Conservation (phyloP, 1,140 invertebrate species). For the Dinoponera quadriceps region DNA sequence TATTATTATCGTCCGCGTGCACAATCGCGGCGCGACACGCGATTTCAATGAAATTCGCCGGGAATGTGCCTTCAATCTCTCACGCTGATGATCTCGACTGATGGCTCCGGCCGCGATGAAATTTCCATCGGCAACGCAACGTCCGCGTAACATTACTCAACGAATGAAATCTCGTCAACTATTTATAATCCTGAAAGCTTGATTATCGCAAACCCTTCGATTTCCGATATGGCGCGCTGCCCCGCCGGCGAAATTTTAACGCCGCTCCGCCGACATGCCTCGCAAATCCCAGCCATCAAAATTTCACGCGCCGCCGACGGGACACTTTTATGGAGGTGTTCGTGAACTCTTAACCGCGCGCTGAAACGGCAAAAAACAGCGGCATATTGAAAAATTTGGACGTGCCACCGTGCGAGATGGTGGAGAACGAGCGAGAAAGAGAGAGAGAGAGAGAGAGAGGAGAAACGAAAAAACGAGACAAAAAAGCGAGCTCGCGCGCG, state of each 20-base stretch:
- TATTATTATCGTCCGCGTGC: too few relatives aligned
- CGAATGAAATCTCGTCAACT: too few relatives aligned
- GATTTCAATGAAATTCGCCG: too few relatives aligned
- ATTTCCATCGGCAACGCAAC: too few relatives aligned
- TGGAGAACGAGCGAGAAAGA: not conserved
- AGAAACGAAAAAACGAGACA: not conserved
- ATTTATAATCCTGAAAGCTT: not conserved
- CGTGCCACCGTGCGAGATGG: not conserved
- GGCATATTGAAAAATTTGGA: conserved; percentile 25
- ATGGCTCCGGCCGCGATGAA: too few relatives aligned
- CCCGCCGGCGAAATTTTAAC: not conserved
- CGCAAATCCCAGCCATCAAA: conserved; percentile 21
- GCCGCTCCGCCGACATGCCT: not conserved
- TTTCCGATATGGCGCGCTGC: not conserved
- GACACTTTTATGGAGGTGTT: conserved; percentile 29
- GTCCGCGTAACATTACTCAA: too few relatives aligned
- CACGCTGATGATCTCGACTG: too few relatives aligned
- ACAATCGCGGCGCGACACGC: too few relatives aligned
- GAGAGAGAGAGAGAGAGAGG: too few relatives aligned
- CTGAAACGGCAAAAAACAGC: conserved; percentile 7
- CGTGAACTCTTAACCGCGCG: conserved; percentile 22
- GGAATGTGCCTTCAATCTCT: too few relatives aligned
- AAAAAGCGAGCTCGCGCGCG: conserved; percentile 1
- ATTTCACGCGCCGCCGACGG: conserved; percentile 14
- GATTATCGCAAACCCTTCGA: not conserved